Conservation (phyloP, 2,888 invertebrate species). For the Eupithecia subfuscata region DNA sequence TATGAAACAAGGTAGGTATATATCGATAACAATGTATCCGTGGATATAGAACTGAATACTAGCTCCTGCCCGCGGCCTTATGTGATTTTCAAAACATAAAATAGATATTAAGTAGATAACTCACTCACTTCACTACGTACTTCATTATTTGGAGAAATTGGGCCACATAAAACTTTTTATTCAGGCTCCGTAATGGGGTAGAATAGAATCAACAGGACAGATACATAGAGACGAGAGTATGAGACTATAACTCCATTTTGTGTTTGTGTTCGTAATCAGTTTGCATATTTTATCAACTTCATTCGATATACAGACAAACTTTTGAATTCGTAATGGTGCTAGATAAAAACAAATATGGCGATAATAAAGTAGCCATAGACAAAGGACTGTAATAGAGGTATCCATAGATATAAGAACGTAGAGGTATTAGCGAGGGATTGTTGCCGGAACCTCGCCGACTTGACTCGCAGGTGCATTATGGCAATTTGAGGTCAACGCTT, state of each 20-base stretch:
- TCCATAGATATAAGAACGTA: constrained; percentile 29
- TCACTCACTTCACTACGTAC: neutral
- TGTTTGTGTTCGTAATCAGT: neutral
- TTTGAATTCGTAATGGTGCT: neutral
- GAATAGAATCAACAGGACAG: neutral
- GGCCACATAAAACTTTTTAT: neutral
- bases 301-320: neutral
- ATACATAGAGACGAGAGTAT: neutral
- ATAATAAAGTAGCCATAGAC: constrained; percentile 7
- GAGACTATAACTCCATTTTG: neutral
- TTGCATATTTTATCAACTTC: neutral
- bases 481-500: constrained; percentile 38
- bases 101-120: no score
- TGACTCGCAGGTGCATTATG: constrained; percentile 51
- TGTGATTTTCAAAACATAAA: neutral
- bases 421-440: constrained; percentile 34
- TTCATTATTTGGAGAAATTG: neutral
- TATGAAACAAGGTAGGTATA: neutral
- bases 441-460: constrained; percentile 45
- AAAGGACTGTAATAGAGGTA: constrained; percentile 20
- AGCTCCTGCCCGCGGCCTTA: neutral
- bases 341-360: neutral
- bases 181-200: neutral
- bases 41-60: constrained; percentile 6
- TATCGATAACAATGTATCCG: neutral